Conservation (phyloP, 2,888 invertebrate species). For the Andrena bucephala region DNA sequence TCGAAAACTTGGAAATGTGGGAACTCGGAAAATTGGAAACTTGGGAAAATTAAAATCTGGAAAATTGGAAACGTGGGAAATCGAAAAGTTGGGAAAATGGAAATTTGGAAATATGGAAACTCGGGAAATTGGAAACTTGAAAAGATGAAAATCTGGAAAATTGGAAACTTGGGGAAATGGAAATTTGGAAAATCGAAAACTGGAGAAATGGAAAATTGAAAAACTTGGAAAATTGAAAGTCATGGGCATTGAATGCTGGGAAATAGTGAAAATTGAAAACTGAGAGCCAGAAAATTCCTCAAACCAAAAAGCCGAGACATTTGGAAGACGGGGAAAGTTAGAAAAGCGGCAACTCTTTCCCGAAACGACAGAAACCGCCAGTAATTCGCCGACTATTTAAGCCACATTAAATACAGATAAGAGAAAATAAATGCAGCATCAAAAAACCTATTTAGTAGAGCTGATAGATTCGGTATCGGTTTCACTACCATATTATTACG, state of each 20-base stretch:
- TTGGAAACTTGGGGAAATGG: background rate
- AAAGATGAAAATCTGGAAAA: background rate
- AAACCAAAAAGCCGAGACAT: no score
- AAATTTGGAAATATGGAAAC: background rate
- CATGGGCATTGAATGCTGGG: background rate
- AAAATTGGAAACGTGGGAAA: no score
- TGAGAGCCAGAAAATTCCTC: no score
- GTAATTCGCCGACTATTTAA: background rate
- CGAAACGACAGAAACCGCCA: no score
- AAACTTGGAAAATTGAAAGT: background rate
- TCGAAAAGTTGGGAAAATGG: no score
- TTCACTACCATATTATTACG: constrained; percentile 33
- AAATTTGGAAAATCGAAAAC: background rate
- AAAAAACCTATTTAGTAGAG: background rate
- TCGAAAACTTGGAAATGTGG: background rate
- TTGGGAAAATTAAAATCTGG: no score
- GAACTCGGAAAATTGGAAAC: no score
- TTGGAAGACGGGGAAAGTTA: no score
- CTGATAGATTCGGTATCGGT: constrained; percentile 36
- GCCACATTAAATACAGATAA: background rate
- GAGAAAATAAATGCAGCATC: background rate
- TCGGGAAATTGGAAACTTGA: background rate
- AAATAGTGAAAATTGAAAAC: background rate
- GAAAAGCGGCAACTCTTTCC: no score
- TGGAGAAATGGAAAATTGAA: background rate